Base-by-base conservation (phyloP, 2,797 vertebrate species). In the Etheostoma nigrum region DNA sequence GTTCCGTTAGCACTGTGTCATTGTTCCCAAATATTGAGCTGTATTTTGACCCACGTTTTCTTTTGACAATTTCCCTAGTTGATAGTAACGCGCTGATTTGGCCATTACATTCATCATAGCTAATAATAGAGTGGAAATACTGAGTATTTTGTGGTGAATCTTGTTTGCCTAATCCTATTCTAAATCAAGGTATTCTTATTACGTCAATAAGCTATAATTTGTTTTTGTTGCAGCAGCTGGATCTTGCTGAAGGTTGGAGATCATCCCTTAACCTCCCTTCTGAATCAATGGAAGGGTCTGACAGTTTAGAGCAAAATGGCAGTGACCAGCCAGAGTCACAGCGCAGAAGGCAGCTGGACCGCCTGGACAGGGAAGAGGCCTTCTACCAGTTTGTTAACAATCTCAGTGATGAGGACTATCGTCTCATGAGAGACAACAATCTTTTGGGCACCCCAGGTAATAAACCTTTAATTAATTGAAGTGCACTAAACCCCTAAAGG, bases 311-410 rank as follows among this genome's bases (percentile, higher is more conserved):
- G 86, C 98, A 98, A 94, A 95, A 96, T 84, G 95, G 92, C 84
- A 86, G 96, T 13, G 97, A 99, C 92, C 98, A 97, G 65, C 95
- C 97, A 0, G 96, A 98, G 92, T 96, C 96, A 14, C 98, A 98
- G 67, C 97, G 98, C 68, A 95, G 97, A 69, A 96, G 97, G 86
- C 98, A 99, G 79, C 95, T 96, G 88, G 98, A 99, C 88, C 96
- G 98, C 15, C 93, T 99, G 67, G 96, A 97, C 89, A 93, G 98
- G 81, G 98, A 99, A 72, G 98, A 99, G 90, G 98, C 97, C 85
- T 99, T 99, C 92, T 99, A 99, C 90, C 98, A 99, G 84, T 99
- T 99, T 93, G 98, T 99, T 82, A 99, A 99, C 95, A 99, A 97
- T 91, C 95, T 99, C 86, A 99, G 97, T 80, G 97, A 99, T 89